A percentile compares a stretch with the other conserved stretches of the same genome.
These are phyloP conservation scores for Anoplophora glabripennis DNA, from an alignment of 1,140 invertebrate species.

Conservation along the genomic window DNA sequence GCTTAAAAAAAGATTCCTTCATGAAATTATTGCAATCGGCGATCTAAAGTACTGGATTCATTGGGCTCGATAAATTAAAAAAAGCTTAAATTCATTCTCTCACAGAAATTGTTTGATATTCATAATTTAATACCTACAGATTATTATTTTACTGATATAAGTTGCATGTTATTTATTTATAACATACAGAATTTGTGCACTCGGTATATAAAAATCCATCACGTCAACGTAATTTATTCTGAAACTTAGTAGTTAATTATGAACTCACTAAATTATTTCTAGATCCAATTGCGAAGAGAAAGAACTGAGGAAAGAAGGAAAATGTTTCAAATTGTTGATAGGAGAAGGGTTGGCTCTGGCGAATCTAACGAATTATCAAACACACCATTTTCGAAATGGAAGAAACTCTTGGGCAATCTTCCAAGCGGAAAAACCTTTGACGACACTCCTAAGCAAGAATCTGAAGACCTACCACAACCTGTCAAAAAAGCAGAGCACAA, in stretches of 20 bases:
- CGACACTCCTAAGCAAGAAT: conserved; percentile 48
- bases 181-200: too few relatives aligned
- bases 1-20: too few relatives aligned
- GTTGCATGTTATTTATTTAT: too few relatives aligned
- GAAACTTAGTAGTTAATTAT: neutral
- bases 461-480: conserved; percentile 18
- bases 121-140: too few relatives aligned
- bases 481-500: conserved; percentile 24
- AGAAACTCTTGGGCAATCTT: conserved; percentile 63
- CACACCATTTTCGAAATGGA: conserved; percentile 65
- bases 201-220: too few relatives aligned
- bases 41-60: too few relatives aligned
- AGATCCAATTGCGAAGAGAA: conserved; percentile 80
- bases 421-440: conserved; percentile 56
- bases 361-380: conserved; percentile 54
- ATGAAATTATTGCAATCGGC: too few relatives aligned
- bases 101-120: too few relatives aligned
- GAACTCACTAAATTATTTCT: conserved; percentile 12
- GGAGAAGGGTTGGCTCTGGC: conserved; percentile 56
- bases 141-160: too few relatives aligned
- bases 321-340: conserved; percentile 83
- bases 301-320: conserved; percentile 89
- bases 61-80: too few relatives aligned
- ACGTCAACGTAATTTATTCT: too few relatives aligned
- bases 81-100: too few relatives aligned